Conservation (phyloP, 1,140 invertebrate species). For the Dufourea novaeangliae region DNA sequence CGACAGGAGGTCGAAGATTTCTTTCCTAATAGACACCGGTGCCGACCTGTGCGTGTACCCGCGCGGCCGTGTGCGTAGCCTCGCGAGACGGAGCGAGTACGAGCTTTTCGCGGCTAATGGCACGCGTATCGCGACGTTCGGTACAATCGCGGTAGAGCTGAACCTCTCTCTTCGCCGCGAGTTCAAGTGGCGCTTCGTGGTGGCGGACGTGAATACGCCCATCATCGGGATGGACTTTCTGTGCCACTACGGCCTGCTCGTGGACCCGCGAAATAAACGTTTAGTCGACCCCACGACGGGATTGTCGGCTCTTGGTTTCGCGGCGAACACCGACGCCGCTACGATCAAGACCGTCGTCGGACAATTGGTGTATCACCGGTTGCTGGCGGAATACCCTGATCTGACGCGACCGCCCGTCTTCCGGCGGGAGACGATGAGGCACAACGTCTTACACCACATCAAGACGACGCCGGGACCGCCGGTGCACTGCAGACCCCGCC, state of each 20-base stretch:
- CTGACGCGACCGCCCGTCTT: no score
- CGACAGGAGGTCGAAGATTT: neutral
- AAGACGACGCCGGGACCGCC: constrained; percentile 69
- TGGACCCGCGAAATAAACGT: constrained; percentile 48
- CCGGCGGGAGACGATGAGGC: neutral
- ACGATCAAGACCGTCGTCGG: no score
- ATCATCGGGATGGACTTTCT: constrained; percentile 50
- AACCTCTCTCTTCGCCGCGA: constrained; percentile 67
- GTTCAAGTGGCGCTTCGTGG: constrained; percentile 72
- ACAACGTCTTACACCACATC: constrained; percentile 45
- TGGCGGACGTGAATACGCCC: constrained; percentile 66
- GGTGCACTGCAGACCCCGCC: no score
- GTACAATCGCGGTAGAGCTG: constrained; percentile 62
- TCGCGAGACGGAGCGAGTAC: no score
- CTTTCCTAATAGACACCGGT: neutral
- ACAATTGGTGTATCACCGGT: neutral
- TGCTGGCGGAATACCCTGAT: constrained; percentile 17
- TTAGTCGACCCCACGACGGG: constrained; percentile 66
- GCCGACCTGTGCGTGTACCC: neutral
- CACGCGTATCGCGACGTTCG: constrained; percentile 64
- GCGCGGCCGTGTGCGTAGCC: no score
- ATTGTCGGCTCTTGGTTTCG: neutral
- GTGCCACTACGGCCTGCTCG: no score
- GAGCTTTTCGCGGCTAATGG: constrained; percentile 58
- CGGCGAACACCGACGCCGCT: neutral